Evolutionary conservation across 1,140 invertebrate species (phyloP).

Genomic region (Pachyrhynchus sulphureomaculatus): DNA sequence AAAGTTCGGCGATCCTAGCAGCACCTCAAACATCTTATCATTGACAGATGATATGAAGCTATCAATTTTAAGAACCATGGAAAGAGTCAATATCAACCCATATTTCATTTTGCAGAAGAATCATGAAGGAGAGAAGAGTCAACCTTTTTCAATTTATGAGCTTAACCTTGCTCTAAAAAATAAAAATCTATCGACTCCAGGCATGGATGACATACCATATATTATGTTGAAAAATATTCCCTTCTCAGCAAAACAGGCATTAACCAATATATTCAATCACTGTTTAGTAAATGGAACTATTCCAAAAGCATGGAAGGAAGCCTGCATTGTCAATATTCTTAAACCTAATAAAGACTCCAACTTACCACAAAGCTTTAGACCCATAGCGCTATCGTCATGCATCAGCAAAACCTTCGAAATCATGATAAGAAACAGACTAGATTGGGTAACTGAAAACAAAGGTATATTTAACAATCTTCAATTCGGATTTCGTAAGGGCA

Average conservation of each 20-base stretch:
- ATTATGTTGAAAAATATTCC: constrained; percentile 1
- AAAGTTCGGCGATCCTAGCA: too few relatives aligned
- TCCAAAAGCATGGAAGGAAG: too few relatives aligned
- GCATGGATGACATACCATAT: constrained; percentile 5
- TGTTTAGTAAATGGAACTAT: background rate
- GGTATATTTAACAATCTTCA: background rate
- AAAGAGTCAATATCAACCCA: too few relatives aligned
- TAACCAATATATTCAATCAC: too few relatives aligned
- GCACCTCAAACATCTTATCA: background rate
- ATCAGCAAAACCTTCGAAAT: constrained; percentile 9
- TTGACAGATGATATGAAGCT: background rate
- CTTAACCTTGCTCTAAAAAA: too few relatives aligned
- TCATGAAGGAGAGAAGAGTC: too few relatives aligned
- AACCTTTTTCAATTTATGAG: too few relatives aligned
- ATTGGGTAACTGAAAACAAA: constrained; percentile 6
- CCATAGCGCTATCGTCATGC: constrained; percentile 2
- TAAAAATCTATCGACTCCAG: too few relatives aligned
- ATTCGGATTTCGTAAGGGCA: constrained; percentile 17
- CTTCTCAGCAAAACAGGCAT: too few relatives aligned
- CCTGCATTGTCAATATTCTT: constrained; percentile 6
- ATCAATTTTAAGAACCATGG: too few relatives aligned
- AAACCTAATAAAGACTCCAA: too few relatives aligned
- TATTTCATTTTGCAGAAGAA: too few relatives aligned
- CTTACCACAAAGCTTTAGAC: background rate
- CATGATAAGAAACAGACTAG: constrained; percentile 7